Evolutionary conservation across 2,113 vertebrate genomes (phyloP), one percentile per base, ranked within the genome.

Genomic region (Psilopogon haemacephalus): DNA sequence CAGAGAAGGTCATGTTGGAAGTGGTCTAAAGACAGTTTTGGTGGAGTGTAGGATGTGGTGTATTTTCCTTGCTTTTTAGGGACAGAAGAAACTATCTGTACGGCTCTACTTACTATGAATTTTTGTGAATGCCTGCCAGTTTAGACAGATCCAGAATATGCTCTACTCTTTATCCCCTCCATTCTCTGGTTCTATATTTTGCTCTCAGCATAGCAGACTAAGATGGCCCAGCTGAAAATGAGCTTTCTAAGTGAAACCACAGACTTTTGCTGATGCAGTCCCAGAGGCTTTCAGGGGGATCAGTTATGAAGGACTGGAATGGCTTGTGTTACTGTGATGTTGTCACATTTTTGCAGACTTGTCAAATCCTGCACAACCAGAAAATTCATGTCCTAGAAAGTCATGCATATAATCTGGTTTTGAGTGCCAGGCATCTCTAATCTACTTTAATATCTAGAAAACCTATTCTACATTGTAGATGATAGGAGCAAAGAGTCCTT

Each of bases 401-500:
- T 4, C 48, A 42, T 35, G 13, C n/a, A n/a, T 65, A 20, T 78
- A 69, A 74, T 74, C 52, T 68, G 23, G 0, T 86, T 91, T 15
- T 77, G 5, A 86, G 78, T 84, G 74, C 26, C 33, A 56, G 24
- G 19, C 37, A 68, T 64, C 19, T 70, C 52, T 78, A 77, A 78
- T 90, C 50, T 71, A 78, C 38, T 93, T 75, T 86, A 95, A 87
- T 86, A 70, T 48, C 62, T 78, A 64, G 58, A 78, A 89, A 91
- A 68, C 2, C 8, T 30, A n/a, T 93, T 88, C 33, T 52, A 93
- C 68, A 86, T 67, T 90, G 56, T 59, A 60, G 33, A 33, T 77
- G 59, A 62, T 4, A 70, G 55, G 50, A 93, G 40, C 50, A 89
- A 58, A n/a, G 75, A 83, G 32, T 63, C n/a, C 38, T 89, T 86